Percentiles rank a stretch among this genome's conserved stretches.
phyloP scores from a whole-genome alignment of 1,140 invertebrate species.

The Drosophila ogumai region DNA sequence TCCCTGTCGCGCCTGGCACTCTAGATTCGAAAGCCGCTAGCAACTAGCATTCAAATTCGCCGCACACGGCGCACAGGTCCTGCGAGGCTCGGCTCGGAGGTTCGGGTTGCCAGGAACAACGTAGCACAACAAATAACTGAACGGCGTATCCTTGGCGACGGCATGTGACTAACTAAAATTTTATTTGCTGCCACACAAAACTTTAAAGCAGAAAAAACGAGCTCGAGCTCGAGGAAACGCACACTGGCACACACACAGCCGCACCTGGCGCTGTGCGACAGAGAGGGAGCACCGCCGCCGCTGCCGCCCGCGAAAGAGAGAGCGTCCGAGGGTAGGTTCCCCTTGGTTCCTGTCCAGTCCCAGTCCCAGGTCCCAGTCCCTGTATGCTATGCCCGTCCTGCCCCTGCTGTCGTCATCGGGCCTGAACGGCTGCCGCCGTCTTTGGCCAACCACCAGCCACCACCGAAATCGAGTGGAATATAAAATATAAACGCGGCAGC shows the following conservation, averaged over 20 bases:
- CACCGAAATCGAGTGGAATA: constrained; percentile 61
- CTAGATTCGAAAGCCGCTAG: constrained; percentile 12
- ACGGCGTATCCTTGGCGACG: constrained; percentile 84
- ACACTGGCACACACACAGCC: constrained; percentile 22
- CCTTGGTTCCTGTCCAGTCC: constrained; percentile 19
- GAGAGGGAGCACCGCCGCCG: constrained; percentile 10
- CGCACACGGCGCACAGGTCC: constrained; percentile 44
- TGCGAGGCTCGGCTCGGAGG: constrained; percentile 14
- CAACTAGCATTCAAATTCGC: constrained; percentile 49
- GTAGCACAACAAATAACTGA: constrained; percentile 69
- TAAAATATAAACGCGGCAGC: constrained; percentile 26
- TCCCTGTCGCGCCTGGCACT: constrained; percentile 62
- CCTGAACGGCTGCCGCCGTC: constrained; percentile 46
- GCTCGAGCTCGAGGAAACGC: constrained; percentile 32
- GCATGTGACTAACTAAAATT: constrained; percentile 84
- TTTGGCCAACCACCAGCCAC: constrained; percentile 78
- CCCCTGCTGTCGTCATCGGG: constrained; percentile 62
- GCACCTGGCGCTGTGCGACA: constrained; percentile 29
- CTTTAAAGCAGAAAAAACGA: constrained; percentile 70
- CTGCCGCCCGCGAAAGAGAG: constrained; percentile 30
- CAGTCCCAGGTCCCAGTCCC: neutral
- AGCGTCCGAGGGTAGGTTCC: constrained; percentile 59
- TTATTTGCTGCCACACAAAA: constrained; percentile 84
- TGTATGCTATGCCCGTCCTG: constrained; percentile 14
- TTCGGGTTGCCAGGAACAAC: constrained; percentile 68